Conservation (phyloP, 2,797 vertebrate species). For the Platyrinchus mystaceus region DNA sequence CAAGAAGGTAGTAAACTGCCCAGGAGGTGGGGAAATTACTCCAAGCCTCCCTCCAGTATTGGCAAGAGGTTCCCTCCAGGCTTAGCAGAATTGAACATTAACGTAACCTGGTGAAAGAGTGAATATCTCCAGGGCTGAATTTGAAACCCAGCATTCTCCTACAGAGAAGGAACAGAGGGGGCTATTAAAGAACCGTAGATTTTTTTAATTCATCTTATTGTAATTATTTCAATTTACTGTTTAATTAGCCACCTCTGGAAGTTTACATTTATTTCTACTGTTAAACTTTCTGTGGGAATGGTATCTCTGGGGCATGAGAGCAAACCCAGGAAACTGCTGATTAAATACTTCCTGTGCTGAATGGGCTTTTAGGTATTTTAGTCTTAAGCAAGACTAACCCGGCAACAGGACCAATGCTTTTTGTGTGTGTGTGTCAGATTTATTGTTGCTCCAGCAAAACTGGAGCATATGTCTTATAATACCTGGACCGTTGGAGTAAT, state of each 20-base stretch:
- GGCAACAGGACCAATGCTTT: neutral
- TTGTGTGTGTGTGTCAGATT: neutral
- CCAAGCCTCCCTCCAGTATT: neutral
- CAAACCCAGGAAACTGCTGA: neutral
- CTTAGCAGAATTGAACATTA: conserved; percentile 10
- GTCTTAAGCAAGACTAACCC: neutral
- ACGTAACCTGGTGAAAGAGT: neutral
- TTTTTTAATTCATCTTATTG: neutral
- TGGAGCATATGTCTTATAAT: neutral
- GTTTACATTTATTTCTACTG: neutral
- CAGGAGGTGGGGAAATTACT: conserved; percentile 1
- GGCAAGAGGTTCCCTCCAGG: neutral
- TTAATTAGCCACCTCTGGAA: neutral
- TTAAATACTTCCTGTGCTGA: neutral
- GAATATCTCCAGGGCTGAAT: neutral
- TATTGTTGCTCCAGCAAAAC: conserved; percentile 6
- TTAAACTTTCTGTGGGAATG: neutral
- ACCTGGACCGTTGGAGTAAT: neutral
- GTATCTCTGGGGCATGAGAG: neutral
- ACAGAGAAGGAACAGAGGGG: neutral
- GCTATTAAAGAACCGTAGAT: neutral
- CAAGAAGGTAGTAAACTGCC: neutral
- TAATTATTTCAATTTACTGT: neutral
- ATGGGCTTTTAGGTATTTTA: neutral
- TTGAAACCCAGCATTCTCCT: neutral